Percentiles rank a stretch among this genome's conserved stretches.
Conservation (phyloP, 2,888 invertebrate species). For the Mythimna impura region DNA sequence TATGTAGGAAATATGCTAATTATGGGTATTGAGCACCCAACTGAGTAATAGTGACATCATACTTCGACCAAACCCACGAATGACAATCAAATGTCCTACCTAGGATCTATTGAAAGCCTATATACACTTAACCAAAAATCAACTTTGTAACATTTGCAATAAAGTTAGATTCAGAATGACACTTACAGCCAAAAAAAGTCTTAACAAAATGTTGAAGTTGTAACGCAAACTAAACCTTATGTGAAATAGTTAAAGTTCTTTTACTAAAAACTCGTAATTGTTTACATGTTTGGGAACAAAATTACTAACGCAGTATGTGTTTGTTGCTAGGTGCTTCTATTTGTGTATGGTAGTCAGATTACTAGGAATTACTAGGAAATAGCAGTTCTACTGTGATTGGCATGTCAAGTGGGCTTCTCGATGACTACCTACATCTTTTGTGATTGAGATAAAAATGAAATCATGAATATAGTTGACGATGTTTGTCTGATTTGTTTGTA, state of each 20-base stretch:
- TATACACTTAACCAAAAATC: not conserved
- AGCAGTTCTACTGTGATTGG: conserved; percentile 14
- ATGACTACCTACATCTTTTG: not conserved
- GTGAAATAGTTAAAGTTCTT: rapidly evolving
- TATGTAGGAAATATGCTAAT: conserved; percentile 32
- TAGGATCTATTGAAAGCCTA: not conserved
- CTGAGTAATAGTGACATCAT: conserved; percentile 40
- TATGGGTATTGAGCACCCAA: conserved; percentile 22
- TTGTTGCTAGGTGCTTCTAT: conserved; percentile 17
- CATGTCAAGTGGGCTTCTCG: conserved; percentile 3
- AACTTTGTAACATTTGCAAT: not conserved
- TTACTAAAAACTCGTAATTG: not conserved
- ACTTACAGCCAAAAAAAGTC: not conserved
- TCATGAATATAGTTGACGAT: not conserved
- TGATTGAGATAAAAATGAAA: not conserved
- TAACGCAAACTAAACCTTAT: not conserved
- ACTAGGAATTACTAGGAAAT: conserved; percentile 18
- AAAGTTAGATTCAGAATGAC: not conserved
- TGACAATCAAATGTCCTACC: conserved; percentile 36
- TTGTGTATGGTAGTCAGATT: conserved; percentile 7
- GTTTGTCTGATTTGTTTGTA: too few species aligned
- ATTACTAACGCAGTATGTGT: not conserved
- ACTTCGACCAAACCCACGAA: conserved; percentile 44
- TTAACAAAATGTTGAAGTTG: not conserved
- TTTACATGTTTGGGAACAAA: conserved; percentile 1